These are phyloP conservation scores for Erithacus rubecula DNA, from an alignment of 2,797 vertebrate species.

Conservation along the genomic window DNA sequence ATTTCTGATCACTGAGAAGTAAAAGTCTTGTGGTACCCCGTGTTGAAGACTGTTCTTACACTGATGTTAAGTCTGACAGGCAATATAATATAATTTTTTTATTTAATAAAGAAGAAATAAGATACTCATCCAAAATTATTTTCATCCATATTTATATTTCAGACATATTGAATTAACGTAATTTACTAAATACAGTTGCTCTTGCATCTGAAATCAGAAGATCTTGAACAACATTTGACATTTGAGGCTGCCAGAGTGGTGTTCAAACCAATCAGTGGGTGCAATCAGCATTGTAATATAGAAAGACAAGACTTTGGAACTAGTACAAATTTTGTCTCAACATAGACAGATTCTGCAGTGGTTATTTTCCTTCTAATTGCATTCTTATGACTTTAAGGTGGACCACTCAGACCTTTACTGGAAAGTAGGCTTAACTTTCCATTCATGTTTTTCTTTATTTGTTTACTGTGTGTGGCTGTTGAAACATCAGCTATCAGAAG, in stretches of 20 bases:
- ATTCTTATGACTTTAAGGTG: background rate
- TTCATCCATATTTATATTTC: background rate
- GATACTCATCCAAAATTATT: background rate
- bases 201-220: background rate
- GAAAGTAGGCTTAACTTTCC: background rate
- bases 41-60: background rate
- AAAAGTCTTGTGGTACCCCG: background rate
- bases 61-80: background rate
- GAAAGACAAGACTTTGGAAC: background rate
- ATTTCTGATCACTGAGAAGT: background rate
- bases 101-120: background rate
- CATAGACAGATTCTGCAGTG: background rate
- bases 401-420: background rate
- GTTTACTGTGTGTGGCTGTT: background rate
- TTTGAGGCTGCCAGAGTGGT: background rate
- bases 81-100: background rate
- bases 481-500: background rate
- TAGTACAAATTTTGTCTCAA: background rate
- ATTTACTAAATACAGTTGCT: background rate
- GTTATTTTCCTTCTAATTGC: background rate
- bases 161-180: accelerated
- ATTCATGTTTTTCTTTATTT: background rate
- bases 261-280: background rate
- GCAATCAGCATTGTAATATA: accelerated
- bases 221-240: background rate